Conservation (phyloP, 35 echinoderm and acorn worm species). For the Lytechinus variegatus region DNA sequence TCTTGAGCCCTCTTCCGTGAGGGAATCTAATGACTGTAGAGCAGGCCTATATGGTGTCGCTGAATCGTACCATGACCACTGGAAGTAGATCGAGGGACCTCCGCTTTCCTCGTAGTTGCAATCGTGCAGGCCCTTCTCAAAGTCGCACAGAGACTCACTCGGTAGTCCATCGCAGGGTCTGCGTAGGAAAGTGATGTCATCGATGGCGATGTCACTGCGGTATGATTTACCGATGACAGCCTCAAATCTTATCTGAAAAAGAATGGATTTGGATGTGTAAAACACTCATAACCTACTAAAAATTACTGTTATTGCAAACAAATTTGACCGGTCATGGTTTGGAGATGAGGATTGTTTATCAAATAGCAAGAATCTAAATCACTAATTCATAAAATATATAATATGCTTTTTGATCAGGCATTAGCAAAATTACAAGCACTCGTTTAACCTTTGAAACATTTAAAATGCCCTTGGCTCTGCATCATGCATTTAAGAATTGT, state of each 20-base stretch:
- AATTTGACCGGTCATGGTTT: no score
- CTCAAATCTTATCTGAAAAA: conserved; percentile 74
- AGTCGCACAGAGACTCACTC: conserved; percentile 42
- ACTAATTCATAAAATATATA: no score
- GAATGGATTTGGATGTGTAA: not conserved
- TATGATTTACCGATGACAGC: conserved; percentile 62
- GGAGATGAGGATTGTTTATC: no score
- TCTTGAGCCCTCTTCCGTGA: not conserved
- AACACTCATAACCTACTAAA: no score
- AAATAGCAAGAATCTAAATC: no score
- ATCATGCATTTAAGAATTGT: no score
- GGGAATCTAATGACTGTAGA: not conserved
- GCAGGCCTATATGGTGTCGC: not conserved
- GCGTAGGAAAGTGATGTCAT: conserved; percentile 75
- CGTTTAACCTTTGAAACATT: no score
- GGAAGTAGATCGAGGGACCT: conserved; percentile 4
- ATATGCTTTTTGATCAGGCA: no score
- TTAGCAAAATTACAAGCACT: no score
- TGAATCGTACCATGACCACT: conserved; percentile 36
- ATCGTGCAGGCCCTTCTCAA: conserved; percentile 51
- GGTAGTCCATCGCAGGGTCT: conserved; percentile 69
- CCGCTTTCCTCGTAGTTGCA: conserved; percentile 34
- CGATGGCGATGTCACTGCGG: conserved; percentile 83
- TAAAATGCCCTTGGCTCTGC: no score
- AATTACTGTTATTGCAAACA: no score